phyloP scores from a whole-genome alignment of 2,888 invertebrate species.

The Lissocephala sabroskyi region DNA sequence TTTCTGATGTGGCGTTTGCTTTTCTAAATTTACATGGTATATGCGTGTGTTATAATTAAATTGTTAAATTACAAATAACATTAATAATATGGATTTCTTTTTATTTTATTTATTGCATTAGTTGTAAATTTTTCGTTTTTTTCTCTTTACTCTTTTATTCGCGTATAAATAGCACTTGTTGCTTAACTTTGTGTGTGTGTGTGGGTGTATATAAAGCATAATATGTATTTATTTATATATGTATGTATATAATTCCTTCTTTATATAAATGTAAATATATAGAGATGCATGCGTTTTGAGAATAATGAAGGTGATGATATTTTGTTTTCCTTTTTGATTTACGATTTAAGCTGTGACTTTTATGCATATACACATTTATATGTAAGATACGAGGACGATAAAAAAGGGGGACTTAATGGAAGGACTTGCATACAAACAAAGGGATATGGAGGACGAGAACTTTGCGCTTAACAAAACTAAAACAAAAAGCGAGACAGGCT shows the following conservation, averaged over 20 bases:
- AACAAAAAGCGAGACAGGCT: too few relatives aligned
- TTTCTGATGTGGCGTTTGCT: conserved; percentile 20
- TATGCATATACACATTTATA: conserved; percentile 15
- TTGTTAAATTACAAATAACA: conserved; percentile 49
- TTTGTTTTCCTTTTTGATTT: conserved; percentile 19
- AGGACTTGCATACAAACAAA: conserved; percentile 4
- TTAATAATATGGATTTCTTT: conserved; percentile 47
- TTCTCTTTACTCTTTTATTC: conserved; percentile 11
- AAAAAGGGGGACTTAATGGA: conserved; percentile 6
- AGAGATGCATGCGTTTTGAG: background rate
- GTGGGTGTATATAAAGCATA: too few relatives aligned
- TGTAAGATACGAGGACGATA: conserved; percentile 9
- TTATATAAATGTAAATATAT: background rate
- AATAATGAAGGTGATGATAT: conserved; percentile 1
- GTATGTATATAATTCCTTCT: conserved; percentile 2
- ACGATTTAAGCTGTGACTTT: conserved; percentile 41
- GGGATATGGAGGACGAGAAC: background rate
- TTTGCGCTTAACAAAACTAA: conserved; percentile 4
- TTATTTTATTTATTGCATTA: conserved; percentile 33
- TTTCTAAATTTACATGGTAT: conserved; percentile 56
- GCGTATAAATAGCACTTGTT: conserved; percentile 34
- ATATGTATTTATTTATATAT: background rate
- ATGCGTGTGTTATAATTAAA: conserved; percentile 40
- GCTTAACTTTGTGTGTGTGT: conserved; percentile 12
- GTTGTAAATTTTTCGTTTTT: conserved; percentile 21